A percentile compares a stretch with the other conserved stretches of the same genome.
Conservation (phyloP, 2,113 vertebrate genomes). For the Bos javanicus region DNA sequence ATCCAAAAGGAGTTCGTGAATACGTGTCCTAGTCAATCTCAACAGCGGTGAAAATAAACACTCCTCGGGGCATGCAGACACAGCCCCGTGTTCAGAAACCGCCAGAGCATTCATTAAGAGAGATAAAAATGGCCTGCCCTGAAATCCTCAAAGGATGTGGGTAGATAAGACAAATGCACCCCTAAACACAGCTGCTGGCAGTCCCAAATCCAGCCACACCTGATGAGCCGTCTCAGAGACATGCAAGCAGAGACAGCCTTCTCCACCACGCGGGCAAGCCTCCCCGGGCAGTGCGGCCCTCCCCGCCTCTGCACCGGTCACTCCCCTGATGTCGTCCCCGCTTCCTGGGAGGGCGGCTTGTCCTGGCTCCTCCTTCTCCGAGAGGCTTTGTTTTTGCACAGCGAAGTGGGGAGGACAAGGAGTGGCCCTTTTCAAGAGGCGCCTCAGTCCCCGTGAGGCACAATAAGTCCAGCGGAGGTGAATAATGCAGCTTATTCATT, state of each 20-base stretch:
- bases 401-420: not conserved
- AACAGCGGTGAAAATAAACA: not conserved
- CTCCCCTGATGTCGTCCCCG: not conserved
- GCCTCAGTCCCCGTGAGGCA: not conserved
- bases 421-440: not conserved
- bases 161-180: conserved; percentile 36
- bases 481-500: conserved; percentile 29
- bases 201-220: conserved; percentile 10
- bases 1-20: not conserved
- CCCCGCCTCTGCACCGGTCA: not conserved
- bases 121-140: conserved; percentile 22
- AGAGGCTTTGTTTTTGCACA: not conserved
- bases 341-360: conserved; percentile 5
- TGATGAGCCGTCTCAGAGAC: not conserved
- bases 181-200: conserved; percentile 71
- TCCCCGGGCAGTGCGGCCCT: not conserved
- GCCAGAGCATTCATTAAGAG: conserved; percentile 53
- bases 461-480: not conserved
- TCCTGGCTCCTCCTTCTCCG: not conserved
- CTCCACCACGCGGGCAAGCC: not conserved
- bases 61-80: not conserved
- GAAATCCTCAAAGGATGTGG: conserved; percentile 71
- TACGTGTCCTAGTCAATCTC: not conserved
- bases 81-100: not conserved
- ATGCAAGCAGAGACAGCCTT: conserved; percentile 47